Conservation (phyloP, 2,888 invertebrate genomes). For the Podabrus alpinus region DNA sequence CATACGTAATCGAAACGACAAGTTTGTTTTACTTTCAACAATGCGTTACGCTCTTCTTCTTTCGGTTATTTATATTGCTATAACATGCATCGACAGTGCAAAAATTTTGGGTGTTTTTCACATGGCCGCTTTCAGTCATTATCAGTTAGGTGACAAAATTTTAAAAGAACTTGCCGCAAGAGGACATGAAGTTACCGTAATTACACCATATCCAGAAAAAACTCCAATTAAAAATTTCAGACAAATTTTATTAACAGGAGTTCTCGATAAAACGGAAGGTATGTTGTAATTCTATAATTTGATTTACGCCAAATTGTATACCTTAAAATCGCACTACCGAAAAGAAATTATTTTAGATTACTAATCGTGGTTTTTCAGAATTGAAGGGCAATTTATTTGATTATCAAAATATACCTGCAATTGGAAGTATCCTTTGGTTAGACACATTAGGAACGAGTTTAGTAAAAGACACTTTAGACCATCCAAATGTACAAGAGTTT, state of each 20-base stretch:
- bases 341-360: neutral
- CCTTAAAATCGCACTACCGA: no score
- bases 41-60: neutral
- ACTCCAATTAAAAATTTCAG: slow-evolving; percentile 49
- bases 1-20: neutral
- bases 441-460: neutral
- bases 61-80: neutral
- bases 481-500: slow-evolving; percentile 28
- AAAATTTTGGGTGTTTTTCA: slow-evolving; percentile 16
- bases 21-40: neutral
- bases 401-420: neutral
- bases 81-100: slow-evolving; percentile 4
- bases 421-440: neutral
- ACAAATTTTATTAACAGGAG: neutral
- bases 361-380: neutral
- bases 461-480: slow-evolving; percentile 15
- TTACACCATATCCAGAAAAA: slow-evolving; percentile 41
- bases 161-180: slow-evolving; percentile 41
- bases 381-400: neutral
- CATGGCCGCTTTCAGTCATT: slow-evolving; percentile 39
- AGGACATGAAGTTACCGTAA: slow-evolving; percentile 55
- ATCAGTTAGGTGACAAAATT: slow-evolving; percentile 37
- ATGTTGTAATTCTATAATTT: slow-evolving; percentile 5
- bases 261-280: neutral
- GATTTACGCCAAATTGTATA: no score